Percentiles rank a stretch among this genome's conserved stretches.
phyloP scores from a whole-genome alignment of 1,140 invertebrate species.

The Dendrolimus kikuchii region DNA sequence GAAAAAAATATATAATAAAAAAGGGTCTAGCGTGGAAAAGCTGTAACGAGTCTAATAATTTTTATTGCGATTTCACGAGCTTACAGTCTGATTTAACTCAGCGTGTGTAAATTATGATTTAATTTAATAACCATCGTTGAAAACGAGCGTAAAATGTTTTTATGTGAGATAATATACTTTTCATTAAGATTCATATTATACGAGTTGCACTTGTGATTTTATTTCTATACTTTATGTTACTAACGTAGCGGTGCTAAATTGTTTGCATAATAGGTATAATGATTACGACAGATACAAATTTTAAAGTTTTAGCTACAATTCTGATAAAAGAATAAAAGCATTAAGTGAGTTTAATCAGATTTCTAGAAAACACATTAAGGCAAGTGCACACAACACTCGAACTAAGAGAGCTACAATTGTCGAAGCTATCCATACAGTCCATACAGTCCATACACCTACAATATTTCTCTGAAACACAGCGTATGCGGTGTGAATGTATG shows the following conservation, averaged over 20 bases:
- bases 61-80: constrained; percentile 62
- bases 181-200: constrained; percentile 44
- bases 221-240: constrained; percentile 45
- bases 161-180: constrained; percentile 62
- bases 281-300: constrained; percentile 1
- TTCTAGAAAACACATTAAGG: too few species aligned
- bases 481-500: too few species aligned
- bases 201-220: constrained; percentile 45
- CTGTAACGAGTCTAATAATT: constrained; percentile 49
- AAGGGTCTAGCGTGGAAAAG: constrained; percentile 34
- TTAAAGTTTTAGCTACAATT: too few species aligned
- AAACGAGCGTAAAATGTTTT: constrained; percentile 61
- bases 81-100: constrained; percentile 56
- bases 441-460: too few species aligned
- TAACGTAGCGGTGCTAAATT: constrained; percentile 25
- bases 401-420: too few species aligned
- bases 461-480: too few species aligned
- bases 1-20: constrained; percentile 39
- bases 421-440: too few species aligned
- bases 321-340: too few species aligned
- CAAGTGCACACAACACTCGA: too few species aligned
- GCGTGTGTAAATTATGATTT: constrained; percentile 66
- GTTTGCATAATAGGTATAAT: constrained; percentile 17
- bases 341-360: too few species aligned
- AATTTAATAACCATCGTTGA: constrained; percentile 62